Percentiles rank a stretch among this genome's conserved stretches.
These are phyloP conservation scores for Drosophila parabipectinata DNA, from an alignment of 1,140 invertebrate genomes.

Conservation along the genomic window DNA sequence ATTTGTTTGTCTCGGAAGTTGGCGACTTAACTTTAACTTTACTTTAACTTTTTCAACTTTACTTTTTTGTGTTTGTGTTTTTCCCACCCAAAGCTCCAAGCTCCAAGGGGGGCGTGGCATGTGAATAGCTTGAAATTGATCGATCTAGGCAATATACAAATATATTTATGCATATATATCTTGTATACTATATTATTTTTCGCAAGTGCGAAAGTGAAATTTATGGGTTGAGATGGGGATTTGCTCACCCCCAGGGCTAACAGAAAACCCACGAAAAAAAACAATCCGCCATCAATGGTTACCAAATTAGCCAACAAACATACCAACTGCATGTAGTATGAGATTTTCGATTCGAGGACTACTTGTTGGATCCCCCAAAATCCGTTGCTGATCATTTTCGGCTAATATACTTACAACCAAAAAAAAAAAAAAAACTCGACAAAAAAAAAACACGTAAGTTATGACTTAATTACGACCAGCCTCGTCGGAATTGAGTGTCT, in stretches of 20 bases:
- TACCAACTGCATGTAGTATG: neutral
- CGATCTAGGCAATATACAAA: slow-evolving; percentile 46
- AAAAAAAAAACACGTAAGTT: slow-evolving; percentile 32
- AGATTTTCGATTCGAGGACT: slow-evolving; percentile 18
- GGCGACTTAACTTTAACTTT: slow-evolving; percentile 10
- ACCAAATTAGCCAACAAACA: slow-evolving; percentile 62
- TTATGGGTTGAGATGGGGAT: slow-evolving; percentile 36
- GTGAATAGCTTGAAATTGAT: slow-evolving; percentile 34
- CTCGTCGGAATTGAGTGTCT: slow-evolving; percentile 43
- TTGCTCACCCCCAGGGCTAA: slow-evolving; percentile 32
- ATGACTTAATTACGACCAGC: slow-evolving; percentile 73
- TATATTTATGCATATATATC: neutral
- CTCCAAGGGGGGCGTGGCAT: slow-evolving; percentile 36
- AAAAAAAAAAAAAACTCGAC: too few species aligned
- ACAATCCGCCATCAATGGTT: slow-evolving; percentile 52
- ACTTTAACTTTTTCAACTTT: too few species aligned
- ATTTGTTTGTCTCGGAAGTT: slow-evolving; percentile 52
- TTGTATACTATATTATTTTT: slow-evolving; percentile 1
- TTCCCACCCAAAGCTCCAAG: slow-evolving; percentile 2
- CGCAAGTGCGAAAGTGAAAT: slow-evolving; percentile 44
- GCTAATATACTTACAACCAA: neutral
- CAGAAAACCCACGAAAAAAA: slow-evolving; percentile 15
- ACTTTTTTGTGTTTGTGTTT: neutral
- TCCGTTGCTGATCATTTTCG: slow-evolving; percentile 10
- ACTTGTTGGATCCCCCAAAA: slow-evolving; percentile 18